phyloP scores from a whole-genome alignment of 2,888 invertebrate species.

The Saturnia pavonia region DNA sequence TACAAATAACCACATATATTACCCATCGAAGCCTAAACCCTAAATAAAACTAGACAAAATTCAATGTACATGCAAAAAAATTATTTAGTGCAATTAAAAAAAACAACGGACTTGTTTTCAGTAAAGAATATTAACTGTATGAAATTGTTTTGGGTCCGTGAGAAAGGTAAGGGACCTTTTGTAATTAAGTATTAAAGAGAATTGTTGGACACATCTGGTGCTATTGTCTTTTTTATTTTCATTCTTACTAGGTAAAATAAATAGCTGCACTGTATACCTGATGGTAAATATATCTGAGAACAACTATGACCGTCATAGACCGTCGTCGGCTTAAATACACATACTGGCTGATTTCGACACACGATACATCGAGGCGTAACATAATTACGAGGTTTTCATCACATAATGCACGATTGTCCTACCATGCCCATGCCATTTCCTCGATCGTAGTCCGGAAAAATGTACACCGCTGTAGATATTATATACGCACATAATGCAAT shows the following conservation, averaged over 20 bases:
- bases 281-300: not conserved
- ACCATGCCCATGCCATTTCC: too few relatives aligned
- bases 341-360: not conserved
- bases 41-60: not conserved
- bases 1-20: not conserved
- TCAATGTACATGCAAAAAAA: not conserved
- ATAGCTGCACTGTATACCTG: not conserved
- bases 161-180: conserved; percentile 18
- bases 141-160: conserved; percentile 19
- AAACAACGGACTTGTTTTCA: conserved; percentile 27
- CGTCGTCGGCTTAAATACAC: not conserved
- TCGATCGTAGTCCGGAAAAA: too few relatives aligned
- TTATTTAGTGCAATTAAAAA: conserved; percentile 18
- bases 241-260: not conserved
- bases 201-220: conserved; percentile 20
- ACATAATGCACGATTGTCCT: too few relatives aligned
- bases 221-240: not conserved
- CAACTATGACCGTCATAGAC: not conserved
- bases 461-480: too few relatives aligned
- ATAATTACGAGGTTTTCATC: too few relatives aligned
- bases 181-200: conserved; percentile 16
- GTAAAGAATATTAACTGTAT: conserved; percentile 21
- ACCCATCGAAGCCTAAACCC: not conserved
- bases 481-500: too few relatives aligned
- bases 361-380: not conserved